phyloP scores from a whole-genome alignment of 1,140 invertebrate species.

The Musca vetustissima region DNA sequence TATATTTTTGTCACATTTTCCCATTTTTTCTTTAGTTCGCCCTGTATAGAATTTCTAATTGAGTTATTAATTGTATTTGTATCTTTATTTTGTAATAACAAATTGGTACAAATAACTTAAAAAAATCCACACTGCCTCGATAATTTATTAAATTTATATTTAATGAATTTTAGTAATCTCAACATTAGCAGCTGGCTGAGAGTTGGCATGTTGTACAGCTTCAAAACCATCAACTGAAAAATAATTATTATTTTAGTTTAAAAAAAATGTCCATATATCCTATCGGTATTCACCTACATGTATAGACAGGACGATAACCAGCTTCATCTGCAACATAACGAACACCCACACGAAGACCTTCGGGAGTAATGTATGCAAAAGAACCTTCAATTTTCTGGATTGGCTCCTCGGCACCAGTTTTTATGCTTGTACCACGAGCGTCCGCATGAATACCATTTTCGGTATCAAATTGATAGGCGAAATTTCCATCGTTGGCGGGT shows the following conservation, averaged over 20 bases:
- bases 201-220: slow-evolving; percentile 38
- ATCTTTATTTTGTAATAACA: too few relatives aligned
- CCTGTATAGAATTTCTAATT: too few relatives aligned
- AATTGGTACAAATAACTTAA: too few relatives aligned
- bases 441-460: slow-evolving; percentile 62
- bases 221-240: slow-evolving; percentile 44
- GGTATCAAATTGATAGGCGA: slow-evolving; percentile 55
- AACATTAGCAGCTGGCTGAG: slow-evolving; percentile 42
- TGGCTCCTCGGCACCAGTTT: slow-evolving; percentile 45
- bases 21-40: too few relatives aligned
- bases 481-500: slow-evolving; percentile 40
- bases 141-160: too few relatives aligned
- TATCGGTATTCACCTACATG: slow-evolving; percentile 37
- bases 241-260: neutral
- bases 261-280: neutral
- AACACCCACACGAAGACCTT: slow-evolving; percentile 46
- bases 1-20: too few relatives aligned
- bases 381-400: slow-evolving; percentile 46
- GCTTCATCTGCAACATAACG: slow-evolving; percentile 50
- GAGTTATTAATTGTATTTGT: too few relatives aligned
- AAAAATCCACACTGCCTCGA: too few relatives aligned
- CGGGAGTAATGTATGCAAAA: slow-evolving; percentile 46
- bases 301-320: slow-evolving; percentile 46
- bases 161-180: slow-evolving; percentile 26
- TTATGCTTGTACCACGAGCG: slow-evolving; percentile 57